Evolutionary conservation across 2,888 invertebrate genomes (phyloP).

Genomic region (Heliconius ismenius): DNA sequence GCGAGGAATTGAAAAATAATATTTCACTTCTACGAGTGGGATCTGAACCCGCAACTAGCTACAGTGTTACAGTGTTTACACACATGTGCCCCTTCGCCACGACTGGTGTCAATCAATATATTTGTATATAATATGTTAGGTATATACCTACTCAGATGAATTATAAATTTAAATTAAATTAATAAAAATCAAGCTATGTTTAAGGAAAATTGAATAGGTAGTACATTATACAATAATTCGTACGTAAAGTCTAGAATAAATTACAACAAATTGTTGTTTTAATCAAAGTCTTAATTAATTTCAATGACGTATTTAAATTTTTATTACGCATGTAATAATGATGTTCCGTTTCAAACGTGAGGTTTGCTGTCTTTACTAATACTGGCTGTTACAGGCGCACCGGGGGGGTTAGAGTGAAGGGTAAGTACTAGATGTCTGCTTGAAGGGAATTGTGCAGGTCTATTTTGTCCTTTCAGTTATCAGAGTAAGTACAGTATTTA

Average conservation of each 20-base stretch:
- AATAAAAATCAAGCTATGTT: background rate
- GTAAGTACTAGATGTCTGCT: too few relatives aligned
- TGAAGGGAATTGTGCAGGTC: too few relatives aligned
- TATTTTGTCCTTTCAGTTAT: too few relatives aligned
- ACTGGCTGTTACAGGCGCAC: too few relatives aligned
- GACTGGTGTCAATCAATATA: background rate
- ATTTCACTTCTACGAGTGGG: background rate
- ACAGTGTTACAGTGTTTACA: background rate
- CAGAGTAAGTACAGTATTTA: background rate
- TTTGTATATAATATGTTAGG: background rate
- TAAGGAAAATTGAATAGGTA: background rate
- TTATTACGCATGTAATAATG: too few relatives aligned
- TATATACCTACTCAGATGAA: background rate
- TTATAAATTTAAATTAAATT: background rate
- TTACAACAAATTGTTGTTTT: background rate
- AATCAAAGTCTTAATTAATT: background rate
- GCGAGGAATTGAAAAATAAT: background rate
- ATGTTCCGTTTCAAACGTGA: too few relatives aligned
- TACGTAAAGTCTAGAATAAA: background rate
- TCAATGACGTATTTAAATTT: background rate
- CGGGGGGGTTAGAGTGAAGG: too few relatives aligned
- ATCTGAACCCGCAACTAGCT: background rate
- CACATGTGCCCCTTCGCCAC: background rate
- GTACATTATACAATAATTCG: background rate
- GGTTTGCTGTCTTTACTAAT: too few relatives aligned